Evolutionary conservation across 2,888 invertebrate genomes (phyloP).

Genomic region (Stenolophus ochropezus): DNA sequence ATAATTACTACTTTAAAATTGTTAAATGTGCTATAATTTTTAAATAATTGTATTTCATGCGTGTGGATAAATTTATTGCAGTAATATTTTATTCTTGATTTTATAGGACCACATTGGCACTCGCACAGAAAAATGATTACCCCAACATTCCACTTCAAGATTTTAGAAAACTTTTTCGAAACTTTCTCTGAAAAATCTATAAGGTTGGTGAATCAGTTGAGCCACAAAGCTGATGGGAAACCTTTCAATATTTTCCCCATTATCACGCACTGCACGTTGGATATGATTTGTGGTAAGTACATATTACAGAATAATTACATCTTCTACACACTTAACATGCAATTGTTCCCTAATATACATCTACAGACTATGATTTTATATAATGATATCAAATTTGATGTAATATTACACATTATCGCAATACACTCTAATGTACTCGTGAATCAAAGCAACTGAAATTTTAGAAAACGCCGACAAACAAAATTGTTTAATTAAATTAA

Average conservation of each 20-base stretch:
- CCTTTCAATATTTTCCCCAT: constrained; percentile 67
- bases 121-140: constrained; percentile 66
- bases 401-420: no score
- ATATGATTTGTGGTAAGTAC: constrained; percentile 69
- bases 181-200: constrained; percentile 67
- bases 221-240: constrained; percentile 64
- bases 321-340: background rate
- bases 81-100: no score
- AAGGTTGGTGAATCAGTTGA: constrained; percentile 63
- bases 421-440: no score
- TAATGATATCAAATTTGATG: no score
- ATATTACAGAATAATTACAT: background rate
- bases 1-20: no score
- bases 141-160: constrained; percentile 68
- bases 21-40: no score
- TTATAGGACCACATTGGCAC: constrained; percentile 66
- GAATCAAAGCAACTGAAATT: background rate
- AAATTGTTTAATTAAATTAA: background rate
- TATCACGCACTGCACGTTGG: constrained; percentile 67
- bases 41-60: no score
- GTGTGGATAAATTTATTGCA: background rate
- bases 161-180: constrained; percentile 67
- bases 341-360: background rate
- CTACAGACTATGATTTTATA: background rate
- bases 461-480: background rate